Evolutionary conservation across 2,113 vertebrate genomes (phyloP).

Genomic region (rat (Rattus norvegicus)): DNA sequence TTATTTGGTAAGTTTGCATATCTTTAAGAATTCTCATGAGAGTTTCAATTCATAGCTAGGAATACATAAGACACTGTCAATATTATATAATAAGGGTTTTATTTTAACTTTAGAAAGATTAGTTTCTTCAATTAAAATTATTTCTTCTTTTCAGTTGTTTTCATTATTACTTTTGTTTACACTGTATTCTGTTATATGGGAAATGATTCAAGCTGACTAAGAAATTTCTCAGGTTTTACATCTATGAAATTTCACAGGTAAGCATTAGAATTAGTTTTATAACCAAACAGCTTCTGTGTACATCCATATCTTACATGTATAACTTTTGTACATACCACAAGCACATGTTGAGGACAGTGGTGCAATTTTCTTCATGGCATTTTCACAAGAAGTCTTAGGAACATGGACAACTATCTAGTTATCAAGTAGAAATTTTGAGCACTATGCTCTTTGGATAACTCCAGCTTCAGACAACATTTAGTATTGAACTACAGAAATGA

Average conservation of each 20-base stretch:
- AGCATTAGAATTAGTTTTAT: neutral
- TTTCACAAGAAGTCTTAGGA: neutral
- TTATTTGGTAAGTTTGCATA: neutral
- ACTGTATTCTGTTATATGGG: neutral
- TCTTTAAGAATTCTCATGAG: neutral
- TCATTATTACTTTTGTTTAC: neutral
- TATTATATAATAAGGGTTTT: neutral
- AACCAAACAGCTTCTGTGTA: neutral
- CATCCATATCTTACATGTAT: neutral
- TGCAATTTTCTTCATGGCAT: neutral
- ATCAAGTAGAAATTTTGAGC: no score
- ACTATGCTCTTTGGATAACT: neutral
- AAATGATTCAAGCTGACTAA: neutral
- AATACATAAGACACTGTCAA: neutral
- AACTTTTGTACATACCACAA: neutral
- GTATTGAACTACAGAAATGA: neutral
- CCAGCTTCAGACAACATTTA: neutral
- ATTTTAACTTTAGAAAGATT: neutral
- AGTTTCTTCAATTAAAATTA: neutral
- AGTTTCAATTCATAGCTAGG: neutral
- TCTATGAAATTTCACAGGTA: neutral
- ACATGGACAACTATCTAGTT: neutral
- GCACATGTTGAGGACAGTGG: neutral
- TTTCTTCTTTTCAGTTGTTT: neutral
- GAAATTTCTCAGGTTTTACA: neutral